phyloP scores from a whole-genome alignment of 2,888 invertebrate species.

The Rhaphigaster nebulosa region DNA sequence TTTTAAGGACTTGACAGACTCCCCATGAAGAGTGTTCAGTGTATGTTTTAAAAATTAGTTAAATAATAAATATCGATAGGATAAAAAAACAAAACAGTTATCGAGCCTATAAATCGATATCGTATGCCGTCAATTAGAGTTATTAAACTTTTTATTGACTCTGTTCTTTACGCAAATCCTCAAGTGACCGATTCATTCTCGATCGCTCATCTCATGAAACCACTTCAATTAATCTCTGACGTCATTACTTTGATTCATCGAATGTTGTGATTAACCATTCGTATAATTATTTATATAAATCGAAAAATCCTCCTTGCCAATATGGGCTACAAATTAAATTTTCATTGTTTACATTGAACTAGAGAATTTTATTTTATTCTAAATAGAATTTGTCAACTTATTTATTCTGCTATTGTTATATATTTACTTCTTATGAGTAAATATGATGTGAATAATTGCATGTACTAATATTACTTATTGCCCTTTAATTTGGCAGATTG shows the following conservation, averaged over 20 bases:
- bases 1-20: too few species aligned
- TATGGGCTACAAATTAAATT: too few species aligned
- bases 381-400: too few species aligned
- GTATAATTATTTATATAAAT: not conserved
- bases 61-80: not conserved
- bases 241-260: not conserved
- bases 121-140: not conserved
- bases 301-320: not conserved
- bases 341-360: too few species aligned
- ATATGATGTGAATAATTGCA: too few species aligned
- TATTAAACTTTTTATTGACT: not conserved
- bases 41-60: too few species aligned
- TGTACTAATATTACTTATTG: too few species aligned
- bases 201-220: not conserved
- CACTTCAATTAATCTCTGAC: not conserved
- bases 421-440: too few species aligned
- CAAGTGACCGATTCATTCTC: not conserved
- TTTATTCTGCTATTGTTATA: too few species aligned
- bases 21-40: too few species aligned
- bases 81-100: not conserved
- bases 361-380: too few species aligned
- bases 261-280: not conserved
- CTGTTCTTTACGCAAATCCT: not conserved
- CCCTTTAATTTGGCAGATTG: too few species aligned
- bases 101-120: not conserved